A percentile compares a stretch with the other conserved stretches of the same genome.
These are phyloP conservation scores for Dromaius novaehollandiae DNA, from an alignment of 2,113 vertebrate species.

Conservation along the genomic window DNA sequence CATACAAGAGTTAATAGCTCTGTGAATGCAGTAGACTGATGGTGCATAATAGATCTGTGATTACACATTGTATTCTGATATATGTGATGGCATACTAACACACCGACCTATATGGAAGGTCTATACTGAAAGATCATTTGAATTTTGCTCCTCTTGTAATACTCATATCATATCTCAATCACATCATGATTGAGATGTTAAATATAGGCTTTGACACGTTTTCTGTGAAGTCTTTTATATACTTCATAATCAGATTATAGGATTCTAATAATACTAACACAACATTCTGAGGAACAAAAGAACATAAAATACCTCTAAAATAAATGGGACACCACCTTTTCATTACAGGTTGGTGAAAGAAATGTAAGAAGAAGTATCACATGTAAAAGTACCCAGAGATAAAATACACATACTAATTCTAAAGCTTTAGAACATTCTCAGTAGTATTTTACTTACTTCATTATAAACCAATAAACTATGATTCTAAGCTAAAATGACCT, in stretches of 20 bases:
- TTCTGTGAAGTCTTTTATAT: constrained; percentile 1
- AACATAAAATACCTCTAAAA: not conserved
- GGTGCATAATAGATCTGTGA: not conserved
- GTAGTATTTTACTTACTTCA: not conserved
- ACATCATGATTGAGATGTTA: not conserved
- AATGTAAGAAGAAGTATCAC: not conserved
- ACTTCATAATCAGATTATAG: not conserved
- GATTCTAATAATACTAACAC: not conserved
- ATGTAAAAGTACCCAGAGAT: not conserved
- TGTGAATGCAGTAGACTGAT: not conserved
- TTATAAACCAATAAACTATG: not conserved
- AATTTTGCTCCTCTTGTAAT: not conserved
- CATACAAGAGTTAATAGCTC: not conserved
- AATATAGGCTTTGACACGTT: not conserved
- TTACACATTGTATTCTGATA: not conserved
- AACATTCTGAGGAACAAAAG: not conserved
- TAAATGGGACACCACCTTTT: not conserved
- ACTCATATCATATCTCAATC: not conserved
- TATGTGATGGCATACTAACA: not conserved
- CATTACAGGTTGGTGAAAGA: not conserved
- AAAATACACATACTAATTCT: not conserved
- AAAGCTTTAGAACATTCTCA: not conserved
- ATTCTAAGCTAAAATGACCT: not conserved
- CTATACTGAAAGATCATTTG: not conserved
- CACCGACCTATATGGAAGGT: not conserved